Conservation (phyloP, 1,140 invertebrate genomes). For the Probaryconus sp. region DNA sequence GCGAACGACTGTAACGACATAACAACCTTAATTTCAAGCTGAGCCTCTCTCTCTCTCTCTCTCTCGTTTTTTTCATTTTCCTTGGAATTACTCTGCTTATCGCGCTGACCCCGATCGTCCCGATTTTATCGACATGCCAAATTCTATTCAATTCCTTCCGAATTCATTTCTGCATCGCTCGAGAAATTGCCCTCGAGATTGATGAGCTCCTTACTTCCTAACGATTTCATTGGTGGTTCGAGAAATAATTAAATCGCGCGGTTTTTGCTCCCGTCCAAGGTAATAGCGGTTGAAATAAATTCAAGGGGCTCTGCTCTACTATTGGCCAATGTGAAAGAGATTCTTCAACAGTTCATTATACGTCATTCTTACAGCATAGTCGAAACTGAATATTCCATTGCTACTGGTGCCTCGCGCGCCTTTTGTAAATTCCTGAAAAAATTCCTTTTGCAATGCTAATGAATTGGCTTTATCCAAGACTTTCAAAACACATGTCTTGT, state of each 20-base stretch:
- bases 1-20: too few species aligned
- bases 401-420: too few species aligned
- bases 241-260: slow-evolving; percentile 43
- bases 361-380: too few species aligned
- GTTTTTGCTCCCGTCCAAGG: slow-evolving; percentile 41
- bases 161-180: slow-evolving; percentile 40
- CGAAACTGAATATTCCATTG: too few species aligned
- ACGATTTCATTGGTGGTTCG: slow-evolving; percentile 44
- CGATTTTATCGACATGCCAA: slow-evolving; percentile 43
- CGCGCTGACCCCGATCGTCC: slow-evolving; percentile 34
- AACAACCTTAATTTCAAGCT: slow-evolving; percentile 27
- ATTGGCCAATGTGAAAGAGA: too few species aligned
- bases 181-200: slow-evolving; percentile 19
- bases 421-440: too few species aligned
- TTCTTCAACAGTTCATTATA: too few species aligned
- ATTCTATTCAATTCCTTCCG: slow-evolving; percentile 31
- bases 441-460: too few species aligned
- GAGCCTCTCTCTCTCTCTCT: too few species aligned
- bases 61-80: slow-evolving; percentile 31
- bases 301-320: slow-evolving; percentile 15
- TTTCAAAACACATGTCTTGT: too few species aligned
- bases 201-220: slow-evolving; percentile 49
- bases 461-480: too few species aligned
- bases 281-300: slow-evolving; percentile 44
- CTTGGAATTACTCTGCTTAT: slow-evolving; percentile 52